Evolutionary conservation across 2,888 invertebrate species (phyloP), one percentile per base, ranked within the genome.

Genomic region (Liposcelis brunnea): DNA sequence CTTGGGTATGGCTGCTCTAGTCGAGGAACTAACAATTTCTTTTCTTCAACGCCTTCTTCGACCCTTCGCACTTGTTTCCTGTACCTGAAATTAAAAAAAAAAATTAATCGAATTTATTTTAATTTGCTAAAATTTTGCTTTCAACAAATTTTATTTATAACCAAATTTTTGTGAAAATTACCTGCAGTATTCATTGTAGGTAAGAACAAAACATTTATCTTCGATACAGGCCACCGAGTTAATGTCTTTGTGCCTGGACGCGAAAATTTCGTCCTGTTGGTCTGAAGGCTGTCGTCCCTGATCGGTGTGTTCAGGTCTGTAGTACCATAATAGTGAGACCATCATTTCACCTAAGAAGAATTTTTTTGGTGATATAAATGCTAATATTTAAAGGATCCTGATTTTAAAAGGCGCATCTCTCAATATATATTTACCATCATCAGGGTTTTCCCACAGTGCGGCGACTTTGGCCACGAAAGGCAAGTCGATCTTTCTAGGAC

Each of bases 201-300:
- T 93, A 55, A 95, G 75, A 50, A 95, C 94, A 65, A 86, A 93
- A 67, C 94, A 94, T 65, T 89, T 90, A 68, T 95, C 95, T 63
- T 95, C 95, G 58, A 95, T 94, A 63, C 93, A 94, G 47, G 94
- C 94, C 47, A 94, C 94, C 56, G 89, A 89, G 66, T 91, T 90
- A 52, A 85, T 85, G 68, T 95, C 95, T 50, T 87, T 77, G 65
- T 95, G 95, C 48, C 89, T 77, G 16, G 93, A 94, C 37, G 95
- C 94, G 66, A 93, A 95, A 48, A 95, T 83, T 65, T 95, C 95
- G 60, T 89, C 89, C 10, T 79, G 75, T 59, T 82, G 80, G 62
- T 91, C 87, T 43, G 71, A 72, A 12, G 77, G 72, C 57, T 77
- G 74, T 26, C 86, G 74, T 18, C 91, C 93, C 58, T 78, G 80